phyloP scores from a whole-genome alignment of 2,888 invertebrate species.

The Epiblema foenella region DNA sequence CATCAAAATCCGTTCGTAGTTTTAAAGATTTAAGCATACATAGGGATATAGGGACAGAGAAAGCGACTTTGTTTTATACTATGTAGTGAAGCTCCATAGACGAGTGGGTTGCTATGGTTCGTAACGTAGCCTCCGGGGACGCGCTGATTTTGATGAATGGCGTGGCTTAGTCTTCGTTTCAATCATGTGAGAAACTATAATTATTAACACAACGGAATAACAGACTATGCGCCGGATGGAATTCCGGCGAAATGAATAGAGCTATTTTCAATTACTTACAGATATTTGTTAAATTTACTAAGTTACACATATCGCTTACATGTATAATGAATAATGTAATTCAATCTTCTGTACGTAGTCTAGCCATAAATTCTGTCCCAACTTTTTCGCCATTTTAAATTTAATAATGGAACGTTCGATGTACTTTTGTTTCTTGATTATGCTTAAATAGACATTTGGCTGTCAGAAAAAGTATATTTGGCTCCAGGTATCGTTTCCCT shows the following conservation, averaged over 20 bases:
- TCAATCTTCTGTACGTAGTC: background rate
- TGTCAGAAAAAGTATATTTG: no score
- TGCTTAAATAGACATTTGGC: no score
- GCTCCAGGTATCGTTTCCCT: no score
- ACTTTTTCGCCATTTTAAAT: no score
- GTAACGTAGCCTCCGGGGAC: background rate
- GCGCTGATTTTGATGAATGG: slow-evolving; percentile 27
- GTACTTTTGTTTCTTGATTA: no score
- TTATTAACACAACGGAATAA: slow-evolving; percentile 17
- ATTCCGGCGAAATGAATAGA: slow-evolving; percentile 11
- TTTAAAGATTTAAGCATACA: no score
- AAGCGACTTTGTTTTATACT: no score
- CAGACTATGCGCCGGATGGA: slow-evolving; percentile 6
- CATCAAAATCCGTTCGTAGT: no score
- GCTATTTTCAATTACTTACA: slow-evolving; percentile 1
- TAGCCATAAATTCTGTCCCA: no score
- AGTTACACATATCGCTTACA: background rate
- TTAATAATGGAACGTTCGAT: no score
- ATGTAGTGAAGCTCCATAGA: slow-evolving; percentile 13
- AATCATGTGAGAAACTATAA: slow-evolving; percentile 29
- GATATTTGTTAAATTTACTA: background rate
- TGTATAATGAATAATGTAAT: background rate
- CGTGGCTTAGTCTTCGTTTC: slow-evolving; percentile 17
- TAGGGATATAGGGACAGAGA: no score
- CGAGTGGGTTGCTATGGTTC: slow-evolving; percentile 16